Base-by-base conservation (phyloP, 1,140 invertebrate species). In the Cyrtorhinus lividipennis region DNA sequence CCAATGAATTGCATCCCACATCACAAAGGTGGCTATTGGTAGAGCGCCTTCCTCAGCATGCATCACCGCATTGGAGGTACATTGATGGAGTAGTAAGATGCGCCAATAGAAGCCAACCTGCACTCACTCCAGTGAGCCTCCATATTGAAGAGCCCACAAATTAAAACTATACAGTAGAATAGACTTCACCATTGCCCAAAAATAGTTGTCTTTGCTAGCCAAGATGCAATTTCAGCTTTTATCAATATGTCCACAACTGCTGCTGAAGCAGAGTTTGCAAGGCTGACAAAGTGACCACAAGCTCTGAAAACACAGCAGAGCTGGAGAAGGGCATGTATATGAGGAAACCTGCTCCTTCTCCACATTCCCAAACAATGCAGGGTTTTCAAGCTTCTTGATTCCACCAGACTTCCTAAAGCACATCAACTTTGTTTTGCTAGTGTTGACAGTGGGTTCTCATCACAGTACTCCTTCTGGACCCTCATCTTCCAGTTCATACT, bases 81-180 rank as follows among this genome's bases (percentile, higher is more conserved):
- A 5, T 5, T 20, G 48, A 20, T 10, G 20, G 12, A 53, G 18
- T 20, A 53, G 48, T 15, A 57, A 27, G 20, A 56, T 30, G 5
- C 59, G 20, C 15, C 44, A 25, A 20, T 58, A 58, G 25, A 58
- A 58, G 12, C 56, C 25, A 24, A 58, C 56, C 56, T 24, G 56
- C 22, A 58, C 22, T 20, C 24, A 15, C 23, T 58, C 56, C 22
- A 58, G 24, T 13, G 5, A 20, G 15, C 10, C 8, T 8, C 22
- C 23, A 27, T 58, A 58, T 24, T 20, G 56, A 58, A 58, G 25
- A 3, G 23, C 56, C 24, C 56, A 58, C 8, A 24, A 3, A 12
- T 20, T 24, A 18, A 18, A 44, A 45, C 59, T 10, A 45, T 61
- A 61, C 20, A 22, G 13, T 10, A 61, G 22, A 2, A 26, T 22